phyloP scores from a whole-genome alignment of 1,140 invertebrate species.

The Oryctes rhinoceros region DNA sequence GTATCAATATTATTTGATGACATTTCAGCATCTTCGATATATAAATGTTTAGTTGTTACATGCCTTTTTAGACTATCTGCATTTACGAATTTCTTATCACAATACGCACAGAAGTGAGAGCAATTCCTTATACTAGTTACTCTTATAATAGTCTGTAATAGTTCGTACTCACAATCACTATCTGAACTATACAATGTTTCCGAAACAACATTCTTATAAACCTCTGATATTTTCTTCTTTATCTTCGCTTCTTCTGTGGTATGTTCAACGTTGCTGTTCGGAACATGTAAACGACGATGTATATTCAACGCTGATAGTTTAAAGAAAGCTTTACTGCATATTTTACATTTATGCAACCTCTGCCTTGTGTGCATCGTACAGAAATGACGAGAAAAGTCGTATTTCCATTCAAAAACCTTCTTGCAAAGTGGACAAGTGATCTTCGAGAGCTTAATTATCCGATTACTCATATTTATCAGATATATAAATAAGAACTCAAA shows the following conservation, averaged over 20 bases:
- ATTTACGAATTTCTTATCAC: conserved; percentile 33
- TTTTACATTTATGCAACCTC: conserved; percentile 23
- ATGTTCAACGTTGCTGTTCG: background rate
- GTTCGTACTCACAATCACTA: conserved; percentile 40
- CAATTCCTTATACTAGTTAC: conserved; percentile 6
- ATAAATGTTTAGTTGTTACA: background rate
- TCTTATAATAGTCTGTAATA: conserved; percentile 28
- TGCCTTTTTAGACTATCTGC: conserved; percentile 8
- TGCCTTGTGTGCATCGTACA: conserved; percentile 12
- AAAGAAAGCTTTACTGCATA: conserved; percentile 14
- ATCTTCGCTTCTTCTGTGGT: background rate
- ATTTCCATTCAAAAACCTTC: conserved; percentile 27
- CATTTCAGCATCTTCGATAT: conserved; percentile 10
- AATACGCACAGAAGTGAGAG: conserved; percentile 2
- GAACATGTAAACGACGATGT: background rate
- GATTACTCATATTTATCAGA: background rate
- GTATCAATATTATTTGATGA: background rate
- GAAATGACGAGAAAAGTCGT: conserved; percentile 16
- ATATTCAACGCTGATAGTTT: background rate
- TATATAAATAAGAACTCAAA: background rate
- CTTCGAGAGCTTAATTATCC: background rate
- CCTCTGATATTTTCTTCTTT: conserved; percentile 33
- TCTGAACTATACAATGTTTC: conserved; percentile 39
- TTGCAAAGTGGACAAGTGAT: conserved; percentile 16
- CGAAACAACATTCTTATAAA: conserved; percentile 19